These are phyloP conservation scores for Alloplasta piceator DNA, from an alignment of 2,888 invertebrate genomes.

Conservation along the genomic window DNA sequence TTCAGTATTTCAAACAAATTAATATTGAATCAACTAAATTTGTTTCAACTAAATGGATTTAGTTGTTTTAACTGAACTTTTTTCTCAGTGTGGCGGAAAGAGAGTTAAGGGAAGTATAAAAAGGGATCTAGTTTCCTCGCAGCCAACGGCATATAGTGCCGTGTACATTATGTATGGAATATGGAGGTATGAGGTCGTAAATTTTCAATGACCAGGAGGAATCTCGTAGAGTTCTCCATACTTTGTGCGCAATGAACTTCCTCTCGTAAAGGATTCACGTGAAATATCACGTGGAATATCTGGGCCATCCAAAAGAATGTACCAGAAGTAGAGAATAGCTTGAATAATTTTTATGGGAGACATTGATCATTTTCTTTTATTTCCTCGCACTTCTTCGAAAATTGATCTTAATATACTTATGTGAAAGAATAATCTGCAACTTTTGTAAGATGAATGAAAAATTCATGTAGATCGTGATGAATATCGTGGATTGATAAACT, in stretches of 20 bases:
- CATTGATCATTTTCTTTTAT: neutral
- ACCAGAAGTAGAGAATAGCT: neutral
- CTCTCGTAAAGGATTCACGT: slow-evolving; percentile 18
- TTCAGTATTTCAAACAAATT: no score
- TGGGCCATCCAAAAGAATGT: neutral
- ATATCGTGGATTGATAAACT: no score
- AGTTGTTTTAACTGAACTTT: no score
- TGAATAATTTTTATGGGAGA: slow-evolving; percentile 12
- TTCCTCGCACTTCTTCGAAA: neutral
- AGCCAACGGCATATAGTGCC: slow-evolving; percentile 16
- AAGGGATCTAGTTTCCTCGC: slow-evolving; percentile 34
- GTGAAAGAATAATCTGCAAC: no score
- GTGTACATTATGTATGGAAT: neutral
- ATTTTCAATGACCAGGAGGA: slow-evolving; percentile 46
- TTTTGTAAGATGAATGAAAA: no score
- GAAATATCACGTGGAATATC: slow-evolving; percentile 13
- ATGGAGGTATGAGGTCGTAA: slow-evolving; percentile 46
- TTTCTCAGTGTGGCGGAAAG: slow-evolving; percentile 19
- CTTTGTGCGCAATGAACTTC: slow-evolving; percentile 40
- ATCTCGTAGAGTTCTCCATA: slow-evolving; percentile 29
- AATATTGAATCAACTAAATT: no score
- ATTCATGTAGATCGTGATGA: no score
- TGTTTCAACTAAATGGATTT: no score
- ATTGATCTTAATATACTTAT: no score
- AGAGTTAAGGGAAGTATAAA: slow-evolving; percentile 40